These are phyloP conservation scores for Eulemur rubriventer DNA, from an alignment of 2,797 vertebrate genomes.

Conservation along the genomic window DNA sequence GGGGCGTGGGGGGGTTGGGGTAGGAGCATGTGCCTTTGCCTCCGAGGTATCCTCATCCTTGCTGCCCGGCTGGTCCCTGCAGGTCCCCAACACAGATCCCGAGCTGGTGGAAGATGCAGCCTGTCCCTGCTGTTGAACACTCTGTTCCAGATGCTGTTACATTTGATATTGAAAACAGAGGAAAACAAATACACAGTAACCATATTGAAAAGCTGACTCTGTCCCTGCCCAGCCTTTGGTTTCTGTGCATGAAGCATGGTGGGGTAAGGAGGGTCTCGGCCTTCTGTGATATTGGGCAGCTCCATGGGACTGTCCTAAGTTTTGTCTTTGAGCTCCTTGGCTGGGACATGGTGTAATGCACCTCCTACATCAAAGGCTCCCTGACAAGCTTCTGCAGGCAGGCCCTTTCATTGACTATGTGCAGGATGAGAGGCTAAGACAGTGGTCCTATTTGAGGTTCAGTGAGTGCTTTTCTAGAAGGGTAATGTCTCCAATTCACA, in stretches of 20 bases:
- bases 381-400: not conserved
- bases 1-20: no score
- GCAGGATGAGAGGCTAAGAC: not conserved
- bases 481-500: not conserved
- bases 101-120: not conserved
- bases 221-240: not conserved
- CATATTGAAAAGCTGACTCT: not conserved
- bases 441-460: not conserved
- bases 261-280: not conserved
- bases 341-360: not conserved
- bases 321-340: not conserved
- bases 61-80: not conserved
- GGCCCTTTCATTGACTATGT: fast-evolving
- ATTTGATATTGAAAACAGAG: not conserved
- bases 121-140: not conserved
- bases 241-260: not conserved
- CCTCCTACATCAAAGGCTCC: not conserved
- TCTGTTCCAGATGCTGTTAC: slow-evolving; percentile 37
- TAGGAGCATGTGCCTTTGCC: no score
- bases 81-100: not conserved
- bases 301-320: not conserved
- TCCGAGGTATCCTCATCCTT: not conserved
- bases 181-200: not conserved
- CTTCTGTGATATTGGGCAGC: not conserved
- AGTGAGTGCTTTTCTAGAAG: not conserved